Base-by-base conservation (phyloP, 1,140 invertebrate species). In the Mizuhopecten yessoensis region DNA sequence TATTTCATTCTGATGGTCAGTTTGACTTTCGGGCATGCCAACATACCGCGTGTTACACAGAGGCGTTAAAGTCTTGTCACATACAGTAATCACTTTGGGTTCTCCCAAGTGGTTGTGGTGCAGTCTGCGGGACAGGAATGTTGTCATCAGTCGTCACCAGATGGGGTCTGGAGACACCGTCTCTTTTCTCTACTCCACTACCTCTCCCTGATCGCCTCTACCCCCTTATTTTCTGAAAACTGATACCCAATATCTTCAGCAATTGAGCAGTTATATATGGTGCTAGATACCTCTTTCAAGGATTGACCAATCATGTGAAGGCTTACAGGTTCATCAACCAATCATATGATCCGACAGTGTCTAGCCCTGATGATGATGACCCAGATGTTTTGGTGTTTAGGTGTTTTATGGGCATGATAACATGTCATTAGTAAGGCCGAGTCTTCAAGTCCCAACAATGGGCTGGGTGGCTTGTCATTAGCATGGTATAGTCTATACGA, bases 341-440 rank as follows among this genome's bases (percentile, higher is more conserved):
- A 75, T 75, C 57, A 75, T n/a, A 75, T 2, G 0, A 13, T 75
- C 57, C 57, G 3, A 75, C 20, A 75, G 57, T 75, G 57, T 75
- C 57, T 75, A 75, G n/a, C 57, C 57, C 57, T n/a, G 57, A 75
- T 75, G n/a, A 29, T 75, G 57, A 75, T 75, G 57, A 75, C 57
- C 57, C 57, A 75, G 57, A 75, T 75, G 57, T 75, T 75, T 75
- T 75, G 57, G 23, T 29, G 57, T 75, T 75, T 75, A n/a, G 29
- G 57, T 75, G 57, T 75, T 75, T 75, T 75, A 75, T 75, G 57
- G n/a, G 57, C 2, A n/a, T 75, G 57, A 75, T 75, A 75, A 75
- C 57, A 75, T 75, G 57, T 75, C 57, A 75, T 75, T 75, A 75
- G 57, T 75, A 75, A 75, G 57, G 57, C 57, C n/a, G 57, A 75